Evolutionary conservation across 2,888 invertebrate species (phyloP).

Genomic region (Nowickia ferox): DNA sequence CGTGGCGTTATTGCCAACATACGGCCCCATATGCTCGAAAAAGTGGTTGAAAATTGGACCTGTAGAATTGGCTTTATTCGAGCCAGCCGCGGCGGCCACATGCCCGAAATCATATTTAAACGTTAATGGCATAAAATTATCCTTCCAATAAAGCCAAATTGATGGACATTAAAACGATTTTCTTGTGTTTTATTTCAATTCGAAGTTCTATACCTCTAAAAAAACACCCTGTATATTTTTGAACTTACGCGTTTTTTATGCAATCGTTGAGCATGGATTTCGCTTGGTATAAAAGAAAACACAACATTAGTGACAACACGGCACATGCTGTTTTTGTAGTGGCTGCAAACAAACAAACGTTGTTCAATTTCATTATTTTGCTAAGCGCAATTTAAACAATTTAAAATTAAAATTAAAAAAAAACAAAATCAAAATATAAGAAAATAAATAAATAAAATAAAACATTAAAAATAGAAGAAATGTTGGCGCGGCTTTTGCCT

Average conservation of each 20-base stretch:
- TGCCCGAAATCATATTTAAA: no score
- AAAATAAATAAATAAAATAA: slow-evolving; percentile 25
- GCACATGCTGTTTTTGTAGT: slow-evolving; percentile 66
- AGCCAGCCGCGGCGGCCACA: no score
- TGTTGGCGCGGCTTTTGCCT: slow-evolving; percentile 76
- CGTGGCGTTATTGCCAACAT: no score
- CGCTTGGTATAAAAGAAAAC: background rate
- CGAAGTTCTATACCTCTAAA: no score
- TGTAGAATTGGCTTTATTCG: no score
- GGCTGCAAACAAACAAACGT: slow-evolving; percentile 39
- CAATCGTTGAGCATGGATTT: background rate
- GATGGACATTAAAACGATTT: no score
- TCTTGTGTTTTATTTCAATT: no score
- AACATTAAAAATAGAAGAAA: slow-evolving; percentile 59
- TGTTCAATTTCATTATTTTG: slow-evolving; percentile 61
- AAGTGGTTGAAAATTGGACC: no score
- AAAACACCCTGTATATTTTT: no score
- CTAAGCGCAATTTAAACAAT: slow-evolving; percentile 71
- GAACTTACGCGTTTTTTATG: background rate
- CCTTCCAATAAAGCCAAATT: no score
- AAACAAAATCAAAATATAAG: slow-evolving; percentile 5
- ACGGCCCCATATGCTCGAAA: no score
- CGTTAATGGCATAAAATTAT: no score
- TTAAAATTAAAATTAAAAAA: slow-evolving; percentile 59
- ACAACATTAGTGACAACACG: slow-evolving; percentile 35